Base-by-base conservation (phyloP, 2,797 vertebrate genomes). In the Liparis tanakae region DNA sequence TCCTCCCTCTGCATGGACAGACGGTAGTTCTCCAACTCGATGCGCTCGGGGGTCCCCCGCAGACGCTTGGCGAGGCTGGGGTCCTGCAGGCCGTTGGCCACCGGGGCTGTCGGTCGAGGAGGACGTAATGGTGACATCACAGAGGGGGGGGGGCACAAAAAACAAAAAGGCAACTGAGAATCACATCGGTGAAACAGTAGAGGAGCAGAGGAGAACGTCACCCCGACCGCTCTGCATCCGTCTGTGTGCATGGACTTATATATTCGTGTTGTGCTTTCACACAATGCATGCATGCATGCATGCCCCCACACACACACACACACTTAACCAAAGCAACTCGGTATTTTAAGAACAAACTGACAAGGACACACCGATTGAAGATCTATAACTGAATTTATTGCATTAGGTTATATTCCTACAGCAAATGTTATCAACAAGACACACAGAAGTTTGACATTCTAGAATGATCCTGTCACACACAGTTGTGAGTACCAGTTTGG, bases 11-110 rank as follows among this genome's bases (percentile, higher is more conserved):
- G 95, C 92, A 98, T 88, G 0, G 96, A 98, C 65, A 97, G 94
- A 0, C 97, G 95, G 89, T 98, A 99, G 88, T 99, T 99, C 94
- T 99, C 98, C 93, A 99, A 90, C 93, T 98, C 98, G 0, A 99
- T 99, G 44, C 98, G 95, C 70, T 99, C 98, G 0, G 98, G 98
- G 0, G 98, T 99, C 58, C 96, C 97, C 33, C 95, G 94, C 50
- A 97, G 91, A 7, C 97, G 90, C 82, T 99, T 99, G 1, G 97
- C 94, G 0, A 98, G 72, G 75, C 95, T 96, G 78, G 96, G 96
- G 85, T 99, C 98, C 80, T 96, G 95, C 73, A 98, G 81, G 37
- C 97, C 97, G 1, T 98, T 99, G 80, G 97, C 88, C 20, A 93
- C 96, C 0, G 94, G 77, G 58, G 76, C 97, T 98, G 86, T 13